These are phyloP conservation scores for Oophaga pumilio DNA, from an alignment of 2,113 vertebrate genomes.

Conservation along the genomic window DNA sequence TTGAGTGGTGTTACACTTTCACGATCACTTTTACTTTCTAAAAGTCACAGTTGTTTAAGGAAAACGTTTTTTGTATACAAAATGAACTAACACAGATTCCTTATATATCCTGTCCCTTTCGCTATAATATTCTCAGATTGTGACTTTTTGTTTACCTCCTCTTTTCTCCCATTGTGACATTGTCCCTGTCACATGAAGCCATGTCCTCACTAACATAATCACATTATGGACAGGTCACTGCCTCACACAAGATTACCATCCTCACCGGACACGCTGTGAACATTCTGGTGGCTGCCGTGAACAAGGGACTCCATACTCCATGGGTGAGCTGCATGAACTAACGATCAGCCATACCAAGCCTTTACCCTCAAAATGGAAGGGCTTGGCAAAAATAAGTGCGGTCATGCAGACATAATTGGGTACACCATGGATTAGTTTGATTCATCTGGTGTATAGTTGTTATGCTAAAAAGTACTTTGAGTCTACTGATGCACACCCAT, in stretches of 20 bases:
- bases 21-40: too few relatives aligned
- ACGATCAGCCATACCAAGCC: neutral
- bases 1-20: too few relatives aligned
- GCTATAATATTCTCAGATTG: neutral
- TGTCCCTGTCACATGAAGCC: slow-evolving; percentile 2
- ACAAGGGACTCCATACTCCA: neutral
- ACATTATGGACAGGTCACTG: slow-evolving; percentile 21
- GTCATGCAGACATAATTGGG: neutral
- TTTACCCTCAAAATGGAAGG: neutral
- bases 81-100: neutral
- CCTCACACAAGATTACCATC: slow-evolving; percentile 12
- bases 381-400: neutral
- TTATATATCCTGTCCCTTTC: neutral
- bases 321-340: neutral
- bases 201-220: slow-evolving; percentile 14
- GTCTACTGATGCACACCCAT: neutral
- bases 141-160: neutral
- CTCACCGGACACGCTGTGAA: slow-evolving; percentile 3
- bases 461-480: neutral
- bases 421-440: neutral
- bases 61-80: neutral
- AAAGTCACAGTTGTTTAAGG: too few relatives aligned
- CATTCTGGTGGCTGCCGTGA: neutral
- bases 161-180: neutral
- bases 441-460: neutral